A percentile compares a stretch with the other conserved stretches of the same genome.
These are phyloP conservation scores for Daphoenositta chrysoptera DNA, from an alignment of 2,113 vertebrate genomes.

Conservation along the genomic window DNA sequence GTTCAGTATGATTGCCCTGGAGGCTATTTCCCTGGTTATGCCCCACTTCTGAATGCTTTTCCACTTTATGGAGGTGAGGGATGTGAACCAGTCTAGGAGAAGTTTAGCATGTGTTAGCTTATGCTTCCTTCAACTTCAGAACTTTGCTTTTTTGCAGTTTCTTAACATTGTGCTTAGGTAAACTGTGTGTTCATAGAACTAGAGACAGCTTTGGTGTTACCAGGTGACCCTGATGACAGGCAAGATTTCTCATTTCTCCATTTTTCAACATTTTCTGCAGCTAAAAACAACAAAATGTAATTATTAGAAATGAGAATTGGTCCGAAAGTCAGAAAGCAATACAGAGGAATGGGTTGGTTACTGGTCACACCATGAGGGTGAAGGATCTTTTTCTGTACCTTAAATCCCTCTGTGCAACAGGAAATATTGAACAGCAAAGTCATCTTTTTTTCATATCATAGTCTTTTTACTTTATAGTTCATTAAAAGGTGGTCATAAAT, in stretches of 20 bases:
- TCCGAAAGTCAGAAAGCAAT: not conserved
- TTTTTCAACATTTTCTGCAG: not conserved
- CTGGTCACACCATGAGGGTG: not conserved
- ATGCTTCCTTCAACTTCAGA: not conserved
- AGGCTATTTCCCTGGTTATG: not conserved
- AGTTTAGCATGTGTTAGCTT: not conserved
- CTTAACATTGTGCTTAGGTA: not conserved
- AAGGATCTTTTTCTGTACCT: not conserved
- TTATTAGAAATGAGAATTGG: not conserved
- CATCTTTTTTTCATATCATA: not conserved
- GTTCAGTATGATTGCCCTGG: not conserved
- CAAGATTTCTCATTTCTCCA: not conserved
- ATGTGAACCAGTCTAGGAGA: not conserved
- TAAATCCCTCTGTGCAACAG: not conserved
- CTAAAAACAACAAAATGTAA: rapidly evolving
- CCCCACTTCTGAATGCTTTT: not conserved
- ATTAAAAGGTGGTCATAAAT: not conserved
- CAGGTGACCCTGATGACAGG: not conserved
- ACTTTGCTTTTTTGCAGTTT: not conserved
- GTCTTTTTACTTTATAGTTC: not conserved
- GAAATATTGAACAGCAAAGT: not conserved
- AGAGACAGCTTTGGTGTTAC: not conserved
- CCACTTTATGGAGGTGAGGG: not conserved
- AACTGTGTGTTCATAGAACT: not conserved
- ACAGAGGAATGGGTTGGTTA: not conserved